Evolutionary conservation across 2,797 vertebrate genomes (phyloP).

Genomic region (Scolopax rusticola): DNA sequence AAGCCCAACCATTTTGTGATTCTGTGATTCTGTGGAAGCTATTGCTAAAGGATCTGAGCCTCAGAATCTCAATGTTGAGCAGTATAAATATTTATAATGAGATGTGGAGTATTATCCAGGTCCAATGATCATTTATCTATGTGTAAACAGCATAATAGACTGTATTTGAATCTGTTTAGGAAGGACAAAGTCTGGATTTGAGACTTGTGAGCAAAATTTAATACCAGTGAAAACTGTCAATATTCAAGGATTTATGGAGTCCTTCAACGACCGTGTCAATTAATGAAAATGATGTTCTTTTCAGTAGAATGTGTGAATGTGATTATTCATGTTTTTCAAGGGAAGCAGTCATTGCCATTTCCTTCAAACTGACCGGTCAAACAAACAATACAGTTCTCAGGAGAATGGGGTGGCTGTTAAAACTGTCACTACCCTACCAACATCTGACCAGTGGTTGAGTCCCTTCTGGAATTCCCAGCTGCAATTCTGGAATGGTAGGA

Average conservation of each 20-base stretch:
- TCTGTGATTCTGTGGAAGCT: neutral
- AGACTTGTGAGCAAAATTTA: neutral
- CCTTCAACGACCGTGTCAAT: neutral
- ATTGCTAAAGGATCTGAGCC: neutral
- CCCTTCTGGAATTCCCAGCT: neutral
- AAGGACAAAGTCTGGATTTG: neutral
- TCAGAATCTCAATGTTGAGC: neutral
- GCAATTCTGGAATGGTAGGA: neutral
- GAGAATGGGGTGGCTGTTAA: neutral
- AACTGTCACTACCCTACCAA: neutral
- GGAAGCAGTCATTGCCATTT: neutral
- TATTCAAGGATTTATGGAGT: neutral
- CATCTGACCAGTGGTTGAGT: neutral
- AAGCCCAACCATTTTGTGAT: too few relatives aligned
- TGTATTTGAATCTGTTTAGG: neutral
- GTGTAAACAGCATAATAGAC: neutral
- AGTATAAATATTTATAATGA: neutral
- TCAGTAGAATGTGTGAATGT: neutral
- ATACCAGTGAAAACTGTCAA: neutral
- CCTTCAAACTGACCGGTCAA: neutral
- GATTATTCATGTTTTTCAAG: neutral
- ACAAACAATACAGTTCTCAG: neutral
- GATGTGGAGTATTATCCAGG: neutral
- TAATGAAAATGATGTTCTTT: neutral
- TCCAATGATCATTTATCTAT: neutral